A percentile compares a stretch with the other conserved stretches of the same genome.
Evolutionary conservation across 2,888 invertebrate genomes (phyloP).

Genomic region (Platycnemis pennipes): DNA sequence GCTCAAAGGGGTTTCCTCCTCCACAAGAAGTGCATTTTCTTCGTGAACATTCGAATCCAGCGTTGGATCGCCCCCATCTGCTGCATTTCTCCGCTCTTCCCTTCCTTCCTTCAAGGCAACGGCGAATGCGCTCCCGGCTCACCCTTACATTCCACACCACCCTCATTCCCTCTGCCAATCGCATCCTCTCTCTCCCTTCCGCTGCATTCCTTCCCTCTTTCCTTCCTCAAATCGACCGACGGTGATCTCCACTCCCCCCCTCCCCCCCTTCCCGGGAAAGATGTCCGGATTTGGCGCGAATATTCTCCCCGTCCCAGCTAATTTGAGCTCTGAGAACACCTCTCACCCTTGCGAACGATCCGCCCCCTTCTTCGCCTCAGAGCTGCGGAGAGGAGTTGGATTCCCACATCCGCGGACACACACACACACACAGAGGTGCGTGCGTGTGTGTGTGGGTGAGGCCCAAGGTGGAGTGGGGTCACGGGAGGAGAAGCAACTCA

Average conservation of each 20-base stretch:
- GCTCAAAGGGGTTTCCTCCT: no score
- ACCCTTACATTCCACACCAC: not conserved
- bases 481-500: not conserved
- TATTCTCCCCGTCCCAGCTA: constrained; percentile 52
- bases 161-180: not conserved
- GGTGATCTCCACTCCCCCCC: not conserved
- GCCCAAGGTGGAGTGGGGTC: not conserved
- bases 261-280: not conserved
- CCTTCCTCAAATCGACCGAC: no score
- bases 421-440: not conserved
- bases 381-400: not conserved
- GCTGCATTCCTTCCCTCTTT: not conserved
- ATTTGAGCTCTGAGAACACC: constrained; percentile 39
- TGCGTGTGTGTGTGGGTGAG: not conserved
- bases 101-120: not conserved
- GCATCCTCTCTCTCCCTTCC: not conserved
- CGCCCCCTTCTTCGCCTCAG: not conserved
- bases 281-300: constrained; percentile 42
- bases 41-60: no score
- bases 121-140: not conserved
- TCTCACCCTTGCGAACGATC: not conserved
- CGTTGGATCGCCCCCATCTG: no score
- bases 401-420: no score
- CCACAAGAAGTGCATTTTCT: no score
- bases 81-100: not conserved